A percentile compares a stretch with the other conserved stretches of the same genome.
phyloP scores from a whole-genome alignment of 1,140 invertebrate genomes.

The Helicoverpa zea region DNA sequence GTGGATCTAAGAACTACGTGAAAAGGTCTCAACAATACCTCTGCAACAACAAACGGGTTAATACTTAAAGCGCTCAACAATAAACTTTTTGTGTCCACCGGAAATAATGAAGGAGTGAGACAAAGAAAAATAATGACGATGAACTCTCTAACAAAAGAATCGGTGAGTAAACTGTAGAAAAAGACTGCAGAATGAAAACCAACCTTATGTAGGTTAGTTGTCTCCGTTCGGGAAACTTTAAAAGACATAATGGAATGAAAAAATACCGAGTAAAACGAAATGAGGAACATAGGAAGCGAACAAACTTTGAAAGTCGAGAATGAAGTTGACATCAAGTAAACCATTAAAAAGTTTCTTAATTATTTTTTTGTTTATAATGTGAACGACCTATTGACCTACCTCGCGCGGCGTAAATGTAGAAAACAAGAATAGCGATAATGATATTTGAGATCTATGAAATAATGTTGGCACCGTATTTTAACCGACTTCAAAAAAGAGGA shows the following conservation, averaged over 20 bases:
- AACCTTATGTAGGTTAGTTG: constrained; percentile 44
- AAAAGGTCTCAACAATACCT: constrained; percentile 17
- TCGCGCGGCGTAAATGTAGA: background rate
- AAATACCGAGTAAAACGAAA: constrained; percentile 23
- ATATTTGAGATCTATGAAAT: too few species aligned
- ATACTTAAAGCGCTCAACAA: constrained; percentile 17
- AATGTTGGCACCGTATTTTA: too few species aligned
- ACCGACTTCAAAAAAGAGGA: too few species aligned
- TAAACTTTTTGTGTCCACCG: constrained; percentile 42
- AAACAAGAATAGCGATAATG: too few species aligned
- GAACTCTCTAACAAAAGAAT: constrained; percentile 44
- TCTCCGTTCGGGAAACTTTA: constrained; percentile 37
- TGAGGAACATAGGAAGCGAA: constrained; percentile 17
- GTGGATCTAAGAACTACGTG: constrained; percentile 5
- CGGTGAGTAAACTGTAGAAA: constrained; percentile 41
- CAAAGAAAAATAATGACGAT: constrained; percentile 42
- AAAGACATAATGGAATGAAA: constrained; percentile 41
- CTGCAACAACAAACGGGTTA: constrained; percentile 24
- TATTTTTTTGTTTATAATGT: constrained; percentile 21
- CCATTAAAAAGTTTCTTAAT: constrained; percentile 32
- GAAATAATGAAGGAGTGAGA: constrained; percentile 44
- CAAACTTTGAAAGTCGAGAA: background rate
- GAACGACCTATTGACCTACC: constrained; percentile 8
- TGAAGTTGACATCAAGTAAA: constrained; percentile 32
- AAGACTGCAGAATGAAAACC: constrained; percentile 32